Evolutionary conservation across 2,888 invertebrate species (phyloP).

Genomic region (Hedya salicella): DNA sequence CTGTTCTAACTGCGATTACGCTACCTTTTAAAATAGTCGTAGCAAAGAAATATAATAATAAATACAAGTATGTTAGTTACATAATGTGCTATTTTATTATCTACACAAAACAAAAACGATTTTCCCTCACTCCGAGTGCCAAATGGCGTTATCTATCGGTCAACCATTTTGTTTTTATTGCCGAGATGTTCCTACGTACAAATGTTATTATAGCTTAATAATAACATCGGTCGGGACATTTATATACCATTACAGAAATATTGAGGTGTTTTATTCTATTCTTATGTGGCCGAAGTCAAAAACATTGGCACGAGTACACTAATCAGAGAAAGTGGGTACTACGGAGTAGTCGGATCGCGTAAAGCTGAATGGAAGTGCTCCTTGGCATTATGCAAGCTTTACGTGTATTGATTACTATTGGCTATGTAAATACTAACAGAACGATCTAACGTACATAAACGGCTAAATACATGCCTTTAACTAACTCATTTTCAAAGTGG

Average conservation of each 20-base stretch:
- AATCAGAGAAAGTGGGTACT: conserved; percentile 38
- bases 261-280: conserved; percentile 5
- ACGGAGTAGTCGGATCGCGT: conserved; percentile 29
- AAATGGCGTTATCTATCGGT: conserved; percentile 36
- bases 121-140: conserved; percentile 19
- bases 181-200: conserved; percentile 11
- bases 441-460: conserved; percentile 9
- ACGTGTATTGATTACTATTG: conserved; percentile 7
- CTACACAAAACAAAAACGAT: conserved; percentile 10
- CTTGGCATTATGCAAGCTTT: conserved; percentile 29
- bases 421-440: conserved; percentile 30
- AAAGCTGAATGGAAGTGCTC: conserved; percentile 23
- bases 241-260: neutral
- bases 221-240: neutral
- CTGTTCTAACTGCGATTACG: neutral
- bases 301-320: conserved; percentile 25
- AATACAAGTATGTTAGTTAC: conserved; percentile 16
- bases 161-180: conserved; percentile 27
- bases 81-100: conserved; percentile 12
- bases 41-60: conserved; percentile 15
- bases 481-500: neutral
- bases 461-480: conserved; percentile 2
- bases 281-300: neutral
- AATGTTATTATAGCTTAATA: conserved; percentile 20
- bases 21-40: conserved; percentile 16